Evolutionary conservation across 2,797 vertebrate species (phyloP).

Genomic region (Lerista edwardsae): DNA sequence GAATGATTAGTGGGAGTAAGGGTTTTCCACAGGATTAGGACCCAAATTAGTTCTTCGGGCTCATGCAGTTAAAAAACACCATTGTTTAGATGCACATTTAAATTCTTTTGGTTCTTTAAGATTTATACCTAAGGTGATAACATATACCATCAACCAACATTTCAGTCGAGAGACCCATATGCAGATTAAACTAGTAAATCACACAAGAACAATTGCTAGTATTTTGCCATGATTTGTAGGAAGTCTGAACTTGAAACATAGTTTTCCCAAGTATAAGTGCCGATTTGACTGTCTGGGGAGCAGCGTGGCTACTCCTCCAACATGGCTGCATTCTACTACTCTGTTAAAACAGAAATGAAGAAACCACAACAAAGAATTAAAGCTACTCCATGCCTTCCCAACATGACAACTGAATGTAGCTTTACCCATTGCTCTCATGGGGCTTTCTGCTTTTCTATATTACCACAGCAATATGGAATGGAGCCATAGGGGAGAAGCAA

Average conservation of each 20-base stretch:
- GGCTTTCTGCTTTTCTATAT: background rate
- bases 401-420: background rate
- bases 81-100: constrained; percentile 50
- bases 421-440: background rate
- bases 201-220: constrained; percentile 62
- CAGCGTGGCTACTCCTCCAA: background rate
- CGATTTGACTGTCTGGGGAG: background rate
- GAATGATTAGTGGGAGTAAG: background rate
- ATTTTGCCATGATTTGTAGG: constrained; percentile 68
- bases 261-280: background rate
- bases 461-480: background rate
- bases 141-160: constrained; percentile 43
- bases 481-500: background rate
- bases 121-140: constrained; percentile 49
- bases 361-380: background rate
- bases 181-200: constrained; percentile 73
- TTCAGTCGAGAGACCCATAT: constrained; percentile 65
- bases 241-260: constrained; percentile 54
- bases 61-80: background rate
- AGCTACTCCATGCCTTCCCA: background rate
- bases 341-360: background rate
- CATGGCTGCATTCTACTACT: background rate
- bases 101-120: constrained; percentile 55
- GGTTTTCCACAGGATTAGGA: constrained; percentile 6
- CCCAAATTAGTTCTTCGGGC: constrained; percentile 39